Evolutionary conservation across 2,797 vertebrate species (phyloP).

Genomic region (Phataginus tricuspis): DNA sequence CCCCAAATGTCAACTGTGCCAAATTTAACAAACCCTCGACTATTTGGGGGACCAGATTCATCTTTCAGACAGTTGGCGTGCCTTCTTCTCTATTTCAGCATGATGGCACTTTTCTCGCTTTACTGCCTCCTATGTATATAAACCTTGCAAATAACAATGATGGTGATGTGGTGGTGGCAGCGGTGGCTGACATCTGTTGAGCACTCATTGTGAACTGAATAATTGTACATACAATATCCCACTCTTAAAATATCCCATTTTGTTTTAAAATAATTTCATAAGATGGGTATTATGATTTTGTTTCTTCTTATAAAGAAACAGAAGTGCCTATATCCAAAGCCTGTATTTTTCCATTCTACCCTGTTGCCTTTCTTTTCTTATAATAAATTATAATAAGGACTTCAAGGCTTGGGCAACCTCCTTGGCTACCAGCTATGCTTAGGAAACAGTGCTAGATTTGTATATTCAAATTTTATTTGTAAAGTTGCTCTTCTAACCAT

Average conservation of each 20-base stretch:
- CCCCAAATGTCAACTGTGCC: background rate
- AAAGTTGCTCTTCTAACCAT: slow-evolving; percentile 40
- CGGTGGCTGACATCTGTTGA: background rate
- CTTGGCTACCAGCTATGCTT: background rate
- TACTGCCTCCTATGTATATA: background rate
- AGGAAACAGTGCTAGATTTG: background rate
- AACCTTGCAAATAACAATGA: background rate
- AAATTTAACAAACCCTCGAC: background rate
- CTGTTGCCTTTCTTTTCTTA: background rate
- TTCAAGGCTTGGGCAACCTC: background rate
- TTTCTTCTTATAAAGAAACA: slow-evolving; percentile 30
- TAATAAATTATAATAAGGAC: slow-evolving; percentile 19
- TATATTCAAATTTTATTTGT: slow-evolving; percentile 51
- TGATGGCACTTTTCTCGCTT: background rate
- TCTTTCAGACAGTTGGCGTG: background rate
- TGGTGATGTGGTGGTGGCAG: background rate
- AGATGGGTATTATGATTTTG: background rate
- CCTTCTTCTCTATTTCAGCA: background rate
- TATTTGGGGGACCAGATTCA: background rate
- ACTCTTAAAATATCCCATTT: background rate
- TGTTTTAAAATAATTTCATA: slow-evolving; percentile 18
- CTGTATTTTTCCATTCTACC: background rate
- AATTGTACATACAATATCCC: background rate
- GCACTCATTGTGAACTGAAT: background rate
- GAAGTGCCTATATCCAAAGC: background rate